phyloP scores from a whole-genome alignment of 1,140 invertebrate genomes.

The Penaeus japonicus region DNA sequence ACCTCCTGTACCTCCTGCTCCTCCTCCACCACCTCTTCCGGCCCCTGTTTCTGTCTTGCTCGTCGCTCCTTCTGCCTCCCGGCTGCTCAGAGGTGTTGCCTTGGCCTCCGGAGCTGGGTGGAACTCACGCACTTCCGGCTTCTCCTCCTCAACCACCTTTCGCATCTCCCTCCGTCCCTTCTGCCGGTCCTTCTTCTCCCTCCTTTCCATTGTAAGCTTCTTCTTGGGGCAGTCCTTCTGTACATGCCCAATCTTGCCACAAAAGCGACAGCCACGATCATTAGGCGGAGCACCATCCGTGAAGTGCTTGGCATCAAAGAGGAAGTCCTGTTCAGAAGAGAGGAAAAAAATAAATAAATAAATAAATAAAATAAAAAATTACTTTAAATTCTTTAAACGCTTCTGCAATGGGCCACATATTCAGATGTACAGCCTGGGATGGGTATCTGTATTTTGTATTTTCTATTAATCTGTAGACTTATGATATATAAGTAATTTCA shows the following conservation, averaged over 20 bases:
- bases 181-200: constrained; percentile 40
- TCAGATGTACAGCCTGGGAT: too few species aligned
- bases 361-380: background rate
- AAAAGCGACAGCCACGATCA: constrained; percentile 70
- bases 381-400: background rate
- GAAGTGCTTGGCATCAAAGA: constrained; percentile 66
- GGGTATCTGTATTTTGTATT: too few species aligned
- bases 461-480: too few species aligned
- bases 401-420: background rate
- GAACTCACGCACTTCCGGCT: background rate
- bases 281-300: constrained; percentile 68
- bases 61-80: too few species aligned
- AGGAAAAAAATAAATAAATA: constrained; percentile 20
- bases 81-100: too few species aligned
- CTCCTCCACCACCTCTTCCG: background rate
- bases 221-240: constrained; percentile 67
- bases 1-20: background rate
- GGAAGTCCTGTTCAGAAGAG: constrained; percentile 63
- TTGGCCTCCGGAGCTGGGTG: too few species aligned
- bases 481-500: too few species aligned
- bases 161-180: constrained; percentile 33
- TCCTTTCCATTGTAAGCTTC: constrained; percentile 19
- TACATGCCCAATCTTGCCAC: constrained; percentile 72
- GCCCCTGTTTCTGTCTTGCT: too few species aligned
- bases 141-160: background rate